Base-by-base conservation (phyloP, 2,888 invertebrate species). In the Drosophila greeni region DNA sequence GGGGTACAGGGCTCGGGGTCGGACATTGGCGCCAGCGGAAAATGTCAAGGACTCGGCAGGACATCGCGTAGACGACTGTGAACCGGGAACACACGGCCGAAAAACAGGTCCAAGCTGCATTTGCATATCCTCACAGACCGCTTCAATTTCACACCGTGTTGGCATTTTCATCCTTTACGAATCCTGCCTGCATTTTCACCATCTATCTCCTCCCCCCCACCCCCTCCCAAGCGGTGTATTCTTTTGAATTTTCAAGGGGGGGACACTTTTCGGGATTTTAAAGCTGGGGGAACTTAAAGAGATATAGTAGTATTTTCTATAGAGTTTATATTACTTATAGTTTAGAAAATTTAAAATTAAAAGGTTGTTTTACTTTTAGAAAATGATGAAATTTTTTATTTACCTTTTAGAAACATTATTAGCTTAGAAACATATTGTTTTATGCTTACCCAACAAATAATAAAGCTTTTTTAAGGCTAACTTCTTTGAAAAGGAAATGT, bases 1-100 rank as follows among this genome's bases (percentile, higher is more conserved):
- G 24, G 1, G 24, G 24, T 24, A 24, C 24, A 6, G 24, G 24
- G n/a, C n/a, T 5, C 16, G 8, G 45, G 69, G 37, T 40, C 33
- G 58, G 43, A 66, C 45, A 53, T 45, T 65, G 54, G 54, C 47
- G 67, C 52, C 70, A 49, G 45, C 69, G 49, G 49, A 83, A 83
- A 83, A 83, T 79, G 84, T 79, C 79, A 84, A 80, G 84, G 74
- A 54, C 69, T 72, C 64, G 54, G 43, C 70, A 64, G 70, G 55
- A 64, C 70, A 49, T 62, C 23, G 45, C 39, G 66, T 39, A 29
- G 39, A 20, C 61, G 39, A 20, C 61, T 51, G 34, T 51, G 65
- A 62, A 52, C 65, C 58, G 40, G 68, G 37, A 52, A 52, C 66
- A 48, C 66, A 49, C 66, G 49, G 48, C 45, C 42, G 59, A 40